Conservation (phyloP, 2,113 vertebrate genomes). For the Mobula hypostoma region DNA sequence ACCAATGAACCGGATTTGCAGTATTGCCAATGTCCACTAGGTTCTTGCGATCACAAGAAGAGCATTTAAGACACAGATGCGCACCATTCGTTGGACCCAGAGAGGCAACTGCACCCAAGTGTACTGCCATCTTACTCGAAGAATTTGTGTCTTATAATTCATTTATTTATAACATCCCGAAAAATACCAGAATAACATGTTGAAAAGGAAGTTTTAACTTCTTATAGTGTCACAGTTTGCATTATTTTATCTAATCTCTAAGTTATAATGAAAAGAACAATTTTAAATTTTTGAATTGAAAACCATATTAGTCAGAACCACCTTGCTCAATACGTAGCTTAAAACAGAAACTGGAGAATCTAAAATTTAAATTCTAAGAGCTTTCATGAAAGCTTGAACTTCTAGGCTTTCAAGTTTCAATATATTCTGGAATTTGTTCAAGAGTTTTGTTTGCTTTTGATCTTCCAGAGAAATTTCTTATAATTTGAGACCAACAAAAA, state of each 20-base stretch:
- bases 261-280: not conserved
- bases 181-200: not conserved
- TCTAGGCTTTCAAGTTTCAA: not conserved
- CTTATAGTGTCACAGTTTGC: not conserved
- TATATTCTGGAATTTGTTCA: not conserved
- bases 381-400: not conserved
- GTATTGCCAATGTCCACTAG: too few relatives aligned
- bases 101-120: too few relatives aligned
- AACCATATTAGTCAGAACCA: not conserved
- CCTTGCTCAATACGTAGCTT: not conserved
- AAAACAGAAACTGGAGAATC: not conserved
- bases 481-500: not conserved
- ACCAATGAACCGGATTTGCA: too few relatives aligned
- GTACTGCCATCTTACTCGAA: too few relatives aligned
- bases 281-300: not conserved
- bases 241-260: not conserved
- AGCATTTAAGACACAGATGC: too few relatives aligned
- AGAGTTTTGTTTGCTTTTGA: not conserved
- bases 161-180: not conserved
- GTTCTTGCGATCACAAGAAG: too few relatives aligned
- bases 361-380: too few relatives aligned
- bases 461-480: not conserved
- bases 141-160: not conserved
- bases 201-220: too few relatives aligned
- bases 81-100: too few relatives aligned